Conservation (phyloP, 2,113 vertebrate genomes). For the Clinocottus analis region DNA sequence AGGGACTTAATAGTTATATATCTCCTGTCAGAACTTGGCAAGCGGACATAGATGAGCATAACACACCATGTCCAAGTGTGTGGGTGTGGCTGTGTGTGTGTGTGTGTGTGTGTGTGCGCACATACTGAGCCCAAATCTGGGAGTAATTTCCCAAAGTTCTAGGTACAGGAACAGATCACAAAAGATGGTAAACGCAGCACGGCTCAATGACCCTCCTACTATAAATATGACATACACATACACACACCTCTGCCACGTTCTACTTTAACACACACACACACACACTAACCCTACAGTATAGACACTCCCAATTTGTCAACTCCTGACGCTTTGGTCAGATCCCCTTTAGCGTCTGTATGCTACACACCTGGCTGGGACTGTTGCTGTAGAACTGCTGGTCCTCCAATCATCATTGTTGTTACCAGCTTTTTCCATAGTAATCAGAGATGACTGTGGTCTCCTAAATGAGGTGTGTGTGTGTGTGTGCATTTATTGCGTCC, state of each 20-base stretch:
- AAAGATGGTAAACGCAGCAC: conserved; percentile 41
- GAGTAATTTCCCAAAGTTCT: conserved; percentile 47
- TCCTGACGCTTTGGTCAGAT: neutral
- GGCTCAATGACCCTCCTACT: conserved; percentile 27
- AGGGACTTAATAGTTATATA: conserved; percentile 30
- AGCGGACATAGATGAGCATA: conserved; percentile 46
- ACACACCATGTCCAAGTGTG: conserved; percentile 19
- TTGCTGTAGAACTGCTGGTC: neutral
- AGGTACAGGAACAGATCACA: conserved; percentile 24
- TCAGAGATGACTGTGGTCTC: conserved; percentile 33
- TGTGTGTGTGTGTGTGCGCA: conserved; percentile 31
- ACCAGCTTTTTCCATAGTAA: conserved; percentile 19
- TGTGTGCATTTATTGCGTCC: conserved; percentile 13
- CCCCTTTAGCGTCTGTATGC: no score
- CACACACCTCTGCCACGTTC: neutral
- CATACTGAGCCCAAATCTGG: conserved; percentile 51
- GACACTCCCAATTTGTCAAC: neutral
- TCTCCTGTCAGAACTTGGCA: conserved; percentile 60
- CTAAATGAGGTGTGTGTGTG: conserved; percentile 30
- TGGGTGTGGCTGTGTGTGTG: conserved; percentile 29
- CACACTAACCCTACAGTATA: neutral
- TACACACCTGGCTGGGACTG: no score
- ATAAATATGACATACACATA: neutral
- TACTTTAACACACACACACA: neutral
- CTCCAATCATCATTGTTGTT: conserved; percentile 17